phyloP scores from a whole-genome alignment of 2,888 invertebrate genomes.

The Seira ritae region DNA sequence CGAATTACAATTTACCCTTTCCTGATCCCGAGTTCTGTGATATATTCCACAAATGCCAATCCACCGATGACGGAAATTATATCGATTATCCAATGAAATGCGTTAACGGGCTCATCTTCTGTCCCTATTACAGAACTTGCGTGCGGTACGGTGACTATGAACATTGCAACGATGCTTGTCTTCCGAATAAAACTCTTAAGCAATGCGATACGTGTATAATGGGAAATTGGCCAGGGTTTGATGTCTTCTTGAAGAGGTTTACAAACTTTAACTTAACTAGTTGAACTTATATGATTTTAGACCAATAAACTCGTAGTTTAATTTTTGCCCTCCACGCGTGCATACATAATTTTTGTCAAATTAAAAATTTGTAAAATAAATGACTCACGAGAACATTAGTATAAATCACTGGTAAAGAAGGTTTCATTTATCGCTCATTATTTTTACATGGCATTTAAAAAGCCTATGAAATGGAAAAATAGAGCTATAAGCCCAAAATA shows the following conservation, averaged over 20 bases:
- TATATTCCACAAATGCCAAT: constrained; percentile 55
- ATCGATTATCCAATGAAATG: constrained; percentile 49
- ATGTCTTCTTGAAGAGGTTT: constrained; percentile 36
- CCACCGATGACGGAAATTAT: neutral
- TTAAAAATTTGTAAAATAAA: too few species aligned
- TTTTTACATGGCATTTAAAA: too few species aligned
- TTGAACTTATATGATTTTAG: too few species aligned
- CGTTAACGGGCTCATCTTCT: constrained; percentile 23
- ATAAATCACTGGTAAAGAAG: too few species aligned
- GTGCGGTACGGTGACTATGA: neutral
- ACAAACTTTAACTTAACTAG: too few species aligned
- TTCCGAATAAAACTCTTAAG: neutral
- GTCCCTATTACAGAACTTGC: constrained; percentile 23
- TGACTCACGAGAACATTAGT: too few species aligned
- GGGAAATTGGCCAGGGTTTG: constrained; percentile 30
- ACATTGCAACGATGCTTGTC: neutral
- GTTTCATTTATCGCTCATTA: too few species aligned
- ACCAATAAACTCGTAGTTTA: too few species aligned
- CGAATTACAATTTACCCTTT: neutral
- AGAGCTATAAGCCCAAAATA: too few species aligned
- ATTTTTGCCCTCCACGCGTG: too few species aligned
- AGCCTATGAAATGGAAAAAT: too few species aligned
- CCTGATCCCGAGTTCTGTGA: constrained; percentile 42
- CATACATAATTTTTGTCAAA: too few species aligned
- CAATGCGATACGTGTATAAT: constrained; percentile 41